A percentile compares a stretch with the other conserved stretches of the same genome.
These are phyloP conservation scores for Zaprionus obscuricornis DNA, from an alignment of 2,888 invertebrate species.

Conservation along the genomic window DNA sequence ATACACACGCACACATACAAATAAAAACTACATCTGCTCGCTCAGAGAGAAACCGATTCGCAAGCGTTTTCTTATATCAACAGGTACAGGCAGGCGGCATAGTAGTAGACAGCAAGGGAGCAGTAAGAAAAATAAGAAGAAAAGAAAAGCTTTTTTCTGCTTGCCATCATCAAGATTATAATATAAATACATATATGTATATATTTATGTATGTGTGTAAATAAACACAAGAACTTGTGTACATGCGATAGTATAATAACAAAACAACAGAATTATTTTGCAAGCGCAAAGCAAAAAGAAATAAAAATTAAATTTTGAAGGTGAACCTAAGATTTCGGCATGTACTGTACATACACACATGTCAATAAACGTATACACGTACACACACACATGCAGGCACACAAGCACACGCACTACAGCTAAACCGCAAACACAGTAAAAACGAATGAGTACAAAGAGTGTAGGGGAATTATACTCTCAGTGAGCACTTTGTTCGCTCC, in stretches of 20 bases:
- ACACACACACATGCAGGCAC: slow-evolving; percentile 2
- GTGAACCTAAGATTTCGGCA: slow-evolving; percentile 49
- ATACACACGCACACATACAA: slow-evolving; percentile 16
- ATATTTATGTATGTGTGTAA: background rate
- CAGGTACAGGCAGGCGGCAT: too few relatives aligned
- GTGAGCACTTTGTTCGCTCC: slow-evolving; percentile 45
- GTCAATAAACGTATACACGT: background rate
- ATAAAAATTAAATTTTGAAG: too few relatives aligned
- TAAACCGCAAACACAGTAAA: slow-evolving; percentile 22
- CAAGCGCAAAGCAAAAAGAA: slow-evolving; percentile 36
- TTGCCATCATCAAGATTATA: too few relatives aligned
- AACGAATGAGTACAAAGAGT: slow-evolving; percentile 46
- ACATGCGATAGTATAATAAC: slow-evolving; percentile 11
- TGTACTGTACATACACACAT: slow-evolving; percentile 39
- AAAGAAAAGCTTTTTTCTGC: too few relatives aligned
- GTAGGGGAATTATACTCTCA: slow-evolving; percentile 46
- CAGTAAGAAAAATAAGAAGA: too few relatives aligned
- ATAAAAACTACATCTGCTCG: slow-evolving; percentile 16
- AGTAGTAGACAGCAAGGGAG: too few relatives aligned
- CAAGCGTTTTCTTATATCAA: too few relatives aligned
- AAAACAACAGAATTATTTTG: slow-evolving; percentile 44
- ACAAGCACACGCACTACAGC: slow-evolving; percentile 1
- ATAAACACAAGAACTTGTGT: slow-evolving; percentile 38
- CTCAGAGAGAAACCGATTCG: too few relatives aligned
- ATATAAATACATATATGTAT: slow-evolving; percentile 7